These are phyloP conservation scores for Aphrocallistes beatrix DNA, from an alignment of 37 sponge, comb jelly and placozoan genomes.

Conservation along the genomic window DNA sequence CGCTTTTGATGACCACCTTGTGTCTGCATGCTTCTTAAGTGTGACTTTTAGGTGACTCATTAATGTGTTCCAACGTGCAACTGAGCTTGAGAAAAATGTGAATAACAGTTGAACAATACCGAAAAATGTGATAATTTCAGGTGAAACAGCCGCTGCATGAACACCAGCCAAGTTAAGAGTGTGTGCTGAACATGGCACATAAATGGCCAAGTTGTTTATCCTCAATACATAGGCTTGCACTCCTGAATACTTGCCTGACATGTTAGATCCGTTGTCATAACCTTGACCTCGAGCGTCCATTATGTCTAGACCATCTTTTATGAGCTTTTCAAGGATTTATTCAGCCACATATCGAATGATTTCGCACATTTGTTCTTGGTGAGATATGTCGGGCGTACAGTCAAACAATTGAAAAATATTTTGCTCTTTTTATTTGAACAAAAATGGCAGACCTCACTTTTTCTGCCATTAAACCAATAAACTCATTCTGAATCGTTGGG, in stretches of 20 bases:
- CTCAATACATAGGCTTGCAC: not conserved
- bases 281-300: slow-evolving; percentile 18
- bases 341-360: not conserved
- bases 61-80: not conserved
- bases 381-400: not conserved
- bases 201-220: not conserved
- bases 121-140: slow-evolving; percentile 14
- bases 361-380: not conserved
- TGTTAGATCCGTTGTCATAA: slow-evolving; percentile 9
- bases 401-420: not conserved
- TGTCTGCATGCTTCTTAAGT: not conserved
- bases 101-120: not conserved
- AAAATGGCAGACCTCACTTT: not conserved
- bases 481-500: not conserved
- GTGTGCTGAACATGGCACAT: not conserved
- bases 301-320: slow-evolving; percentile 10
- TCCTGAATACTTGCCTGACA: slow-evolving; percentile 15
- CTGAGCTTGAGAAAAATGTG: slow-evolving; percentile 11
- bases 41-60: not conserved
- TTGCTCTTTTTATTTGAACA: not conserved
- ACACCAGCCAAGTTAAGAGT: slow-evolving; percentile 2
- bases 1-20: slow-evolving; percentile 11
- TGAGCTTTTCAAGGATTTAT: not conserved
- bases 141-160: slow-evolving; percentile 4
- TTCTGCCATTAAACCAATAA: not conserved